phyloP scores from a whole-genome alignment of 2,797 vertebrate genomes.

The Scolopax rusticola region DNA sequence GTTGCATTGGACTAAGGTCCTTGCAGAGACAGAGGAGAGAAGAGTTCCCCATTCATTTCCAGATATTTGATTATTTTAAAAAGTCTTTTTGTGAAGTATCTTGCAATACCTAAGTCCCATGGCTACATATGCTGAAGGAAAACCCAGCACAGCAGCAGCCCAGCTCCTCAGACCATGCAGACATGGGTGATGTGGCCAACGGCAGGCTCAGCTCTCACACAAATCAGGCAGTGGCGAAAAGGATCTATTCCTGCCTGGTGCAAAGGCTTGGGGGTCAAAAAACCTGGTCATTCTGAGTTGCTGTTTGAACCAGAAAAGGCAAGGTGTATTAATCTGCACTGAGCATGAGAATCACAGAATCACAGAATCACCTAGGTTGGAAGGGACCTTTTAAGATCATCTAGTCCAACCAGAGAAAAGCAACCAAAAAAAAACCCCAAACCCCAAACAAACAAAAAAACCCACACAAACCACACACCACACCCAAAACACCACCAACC shows the following conservation, averaged over 20 bases:
- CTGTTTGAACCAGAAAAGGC: neutral
- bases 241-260: neutral
- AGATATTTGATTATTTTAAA: neutral
- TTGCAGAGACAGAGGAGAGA: neutral
- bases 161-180: neutral
- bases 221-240: neutral
- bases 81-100: constrained; percentile 13
- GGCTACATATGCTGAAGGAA: neutral
- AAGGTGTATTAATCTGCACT: neutral
- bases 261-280: neutral
- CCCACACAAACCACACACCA: too few relatives aligned
- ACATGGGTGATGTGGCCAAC: neutral
- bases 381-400: too few relatives aligned
- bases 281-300: accelerated
- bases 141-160: neutral
- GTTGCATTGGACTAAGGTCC: neutral
- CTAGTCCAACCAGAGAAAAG: too few relatives aligned
- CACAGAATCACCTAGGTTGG: too few relatives aligned
- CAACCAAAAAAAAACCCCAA: too few relatives aligned
- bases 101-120: neutral
- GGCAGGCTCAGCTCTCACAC: neutral
- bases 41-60: neutral
- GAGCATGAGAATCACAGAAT: neutral
- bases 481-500: too few relatives aligned
- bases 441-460: too few relatives aligned